phyloP scores from a whole-genome alignment of 2,888 invertebrate genomes.

The Pimpla rufipes region DNA sequence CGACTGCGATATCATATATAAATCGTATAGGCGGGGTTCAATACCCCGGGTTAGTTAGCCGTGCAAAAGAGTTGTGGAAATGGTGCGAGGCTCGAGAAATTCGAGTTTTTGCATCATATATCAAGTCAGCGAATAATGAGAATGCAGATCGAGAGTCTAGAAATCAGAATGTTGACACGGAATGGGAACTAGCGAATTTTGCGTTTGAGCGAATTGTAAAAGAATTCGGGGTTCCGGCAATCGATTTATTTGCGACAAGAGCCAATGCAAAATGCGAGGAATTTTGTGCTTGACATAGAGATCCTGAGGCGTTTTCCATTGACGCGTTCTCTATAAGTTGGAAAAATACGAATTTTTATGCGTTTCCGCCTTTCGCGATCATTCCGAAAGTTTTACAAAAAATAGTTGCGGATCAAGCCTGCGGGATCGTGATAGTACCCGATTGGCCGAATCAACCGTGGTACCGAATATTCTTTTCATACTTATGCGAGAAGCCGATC shows the following conservation, averaged over 20 bases:
- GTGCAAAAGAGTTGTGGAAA: slow-evolving; percentile 62
- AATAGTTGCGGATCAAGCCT: slow-evolving; percentile 49
- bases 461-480: slow-evolving; percentile 53
- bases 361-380: slow-evolving; percentile 70
- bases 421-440: slow-evolving; percentile 53
- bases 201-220: slow-evolving; percentile 55
- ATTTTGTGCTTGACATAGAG: slow-evolving; percentile 67
- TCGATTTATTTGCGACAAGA: slow-evolving; percentile 52
- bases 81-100: slow-evolving; percentile 64
- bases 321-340: slow-evolving; percentile 67
- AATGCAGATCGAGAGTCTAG: slow-evolving; percentile 63
- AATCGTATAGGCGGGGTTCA: slow-evolving; percentile 70
- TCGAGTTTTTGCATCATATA: slow-evolving; percentile 58
- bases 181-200: slow-evolving; percentile 66
- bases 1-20: too few relatives aligned
- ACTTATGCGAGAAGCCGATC: neutral
- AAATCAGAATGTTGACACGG: slow-evolving; percentile 63
- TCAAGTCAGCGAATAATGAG: slow-evolving; percentile 61
- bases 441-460: slow-evolving; percentile 57
- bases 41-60: slow-evolving; percentile 65
- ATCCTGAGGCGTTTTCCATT: slow-evolving; percentile 59
- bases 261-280: slow-evolving; percentile 2
- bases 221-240: slow-evolving; percentile 44
- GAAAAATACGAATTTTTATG: slow-evolving; percentile 65
- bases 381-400: slow-evolving; percentile 66